Percentiles rank a stretch among this genome's conserved stretches.
Evolutionary conservation across 2,797 vertebrate species (phyloP).

Genomic region (Microctenopoma steveboyesi): DNA sequence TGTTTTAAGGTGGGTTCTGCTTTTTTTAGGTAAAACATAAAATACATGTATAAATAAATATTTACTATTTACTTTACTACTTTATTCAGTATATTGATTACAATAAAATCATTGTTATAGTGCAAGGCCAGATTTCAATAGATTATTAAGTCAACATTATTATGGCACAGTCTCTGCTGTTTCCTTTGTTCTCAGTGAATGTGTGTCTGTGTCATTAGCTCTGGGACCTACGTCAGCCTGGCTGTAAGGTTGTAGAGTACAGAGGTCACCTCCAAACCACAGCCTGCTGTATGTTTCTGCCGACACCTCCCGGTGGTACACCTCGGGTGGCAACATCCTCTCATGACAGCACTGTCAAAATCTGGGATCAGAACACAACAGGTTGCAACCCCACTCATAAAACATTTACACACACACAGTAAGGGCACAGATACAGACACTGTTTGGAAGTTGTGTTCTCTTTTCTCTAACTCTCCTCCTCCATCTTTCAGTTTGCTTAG

Average conservation of each 20-base stretch:
- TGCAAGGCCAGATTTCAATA: no score
- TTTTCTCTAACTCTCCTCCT: background rate
- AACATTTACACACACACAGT: background rate
- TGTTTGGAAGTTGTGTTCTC: background rate
- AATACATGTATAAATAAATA: no score
- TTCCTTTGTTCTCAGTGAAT: constrained; percentile 23
- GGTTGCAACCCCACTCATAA: constrained; percentile 78
- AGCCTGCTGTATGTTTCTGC: constrained; percentile 90
- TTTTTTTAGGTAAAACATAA: no score
- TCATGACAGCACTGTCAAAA: constrained; percentile 89
- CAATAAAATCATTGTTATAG: no score
- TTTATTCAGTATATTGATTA: no score
- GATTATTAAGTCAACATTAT: background rate
- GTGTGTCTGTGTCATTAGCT: constrained; percentile 80
- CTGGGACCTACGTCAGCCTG: constrained; percentile 94
- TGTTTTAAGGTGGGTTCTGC: no score
- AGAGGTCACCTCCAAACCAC: constrained; percentile 91
- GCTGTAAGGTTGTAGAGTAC: constrained; percentile 88
- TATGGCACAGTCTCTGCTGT: no score
- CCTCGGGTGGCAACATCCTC: constrained; percentile 89
- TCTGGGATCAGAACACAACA: constrained; percentile 93
- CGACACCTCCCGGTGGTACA: constrained; percentile 58
- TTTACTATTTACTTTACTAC: no score
- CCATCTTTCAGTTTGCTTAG: constrained; percentile 83
- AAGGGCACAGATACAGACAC: background rate